Conservation (phyloP, 23 tunicate species). For the Oikopleura vanhoeffeni region DNA sequence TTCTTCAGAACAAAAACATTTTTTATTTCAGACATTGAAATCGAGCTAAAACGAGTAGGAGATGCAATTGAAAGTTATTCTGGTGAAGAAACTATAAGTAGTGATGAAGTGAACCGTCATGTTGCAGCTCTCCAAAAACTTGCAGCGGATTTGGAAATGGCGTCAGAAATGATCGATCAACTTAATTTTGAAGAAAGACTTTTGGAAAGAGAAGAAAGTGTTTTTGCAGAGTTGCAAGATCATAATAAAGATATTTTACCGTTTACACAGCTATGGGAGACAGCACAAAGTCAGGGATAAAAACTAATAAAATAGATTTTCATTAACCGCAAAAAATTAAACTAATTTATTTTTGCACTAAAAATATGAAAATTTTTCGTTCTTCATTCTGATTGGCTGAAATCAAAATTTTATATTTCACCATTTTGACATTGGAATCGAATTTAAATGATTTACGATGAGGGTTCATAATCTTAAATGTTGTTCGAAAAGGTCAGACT, state of each 20-base stretch:
- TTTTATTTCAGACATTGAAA: conserved; percentile 62
- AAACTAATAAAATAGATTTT: no score
- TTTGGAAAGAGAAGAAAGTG: conserved; percentile 72
- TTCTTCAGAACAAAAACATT: no score
- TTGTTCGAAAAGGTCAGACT: no score
- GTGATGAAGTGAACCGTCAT: neutral
- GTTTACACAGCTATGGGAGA: neutral
- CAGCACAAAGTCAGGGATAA: neutral
- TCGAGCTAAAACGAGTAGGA: conserved; percentile 32
- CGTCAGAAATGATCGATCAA: conserved; percentile 21
- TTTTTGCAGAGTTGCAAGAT: conserved; percentile 47
- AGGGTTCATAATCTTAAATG: no score
- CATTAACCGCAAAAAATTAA: no score
- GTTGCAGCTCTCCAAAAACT: neutral
- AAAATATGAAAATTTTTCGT: no score
- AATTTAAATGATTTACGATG: no score
- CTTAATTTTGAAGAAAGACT: conserved; percentile 54
- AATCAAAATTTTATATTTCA: no score
- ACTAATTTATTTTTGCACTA: no score
- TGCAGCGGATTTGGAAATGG: neutral
- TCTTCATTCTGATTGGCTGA: no score
- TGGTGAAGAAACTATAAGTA: neutral
- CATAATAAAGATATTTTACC: neutral
- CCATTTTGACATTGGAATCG: no score
- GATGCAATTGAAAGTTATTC: conserved; percentile 35